phyloP scores from a whole-genome alignment of 2,888 invertebrate species.

The Lydus trimaculatus region DNA sequence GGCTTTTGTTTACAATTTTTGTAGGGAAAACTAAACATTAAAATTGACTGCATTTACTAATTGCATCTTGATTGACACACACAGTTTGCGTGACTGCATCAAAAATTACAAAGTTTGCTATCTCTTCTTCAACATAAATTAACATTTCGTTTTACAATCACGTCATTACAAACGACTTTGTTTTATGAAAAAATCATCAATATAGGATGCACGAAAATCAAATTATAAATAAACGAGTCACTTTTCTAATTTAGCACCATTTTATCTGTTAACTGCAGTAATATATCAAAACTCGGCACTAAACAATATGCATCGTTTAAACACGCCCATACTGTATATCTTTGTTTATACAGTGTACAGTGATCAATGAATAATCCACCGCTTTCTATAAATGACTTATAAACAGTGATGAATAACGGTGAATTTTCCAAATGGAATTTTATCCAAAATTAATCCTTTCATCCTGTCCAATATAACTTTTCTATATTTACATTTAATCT shows the following conservation, averaged over 20 bases:
- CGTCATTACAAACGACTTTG: background rate
- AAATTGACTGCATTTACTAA: background rate
- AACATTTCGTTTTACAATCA: slow-evolving; percentile 1
- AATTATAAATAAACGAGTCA: background rate
- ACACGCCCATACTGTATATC: background rate
- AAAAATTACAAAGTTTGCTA: background rate
- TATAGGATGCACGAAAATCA: background rate
- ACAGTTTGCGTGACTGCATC: slow-evolving; percentile 3
- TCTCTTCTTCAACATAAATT: background rate
- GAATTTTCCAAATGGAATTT: slow-evolving; percentile 10
- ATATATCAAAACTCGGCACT: too few species aligned
- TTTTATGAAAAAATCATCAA: background rate
- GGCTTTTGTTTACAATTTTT: background rate
- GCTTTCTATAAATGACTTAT: slow-evolving; percentile 1
- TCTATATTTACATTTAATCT: slow-evolving; percentile 23
- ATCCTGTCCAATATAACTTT: slow-evolving; percentile 17
- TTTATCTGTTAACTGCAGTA: too few species aligned
- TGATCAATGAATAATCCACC: background rate
- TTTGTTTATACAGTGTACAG: background rate
- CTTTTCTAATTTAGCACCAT: too few species aligned
- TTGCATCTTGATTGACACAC: background rate
- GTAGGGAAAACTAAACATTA: background rate
- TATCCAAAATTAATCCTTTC: slow-evolving; percentile 15
- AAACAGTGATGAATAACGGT: background rate
- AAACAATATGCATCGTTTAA: too few species aligned